Conservation (phyloP, 2,797 vertebrate genomes). For the Pangasius larnaudii region DNA sequence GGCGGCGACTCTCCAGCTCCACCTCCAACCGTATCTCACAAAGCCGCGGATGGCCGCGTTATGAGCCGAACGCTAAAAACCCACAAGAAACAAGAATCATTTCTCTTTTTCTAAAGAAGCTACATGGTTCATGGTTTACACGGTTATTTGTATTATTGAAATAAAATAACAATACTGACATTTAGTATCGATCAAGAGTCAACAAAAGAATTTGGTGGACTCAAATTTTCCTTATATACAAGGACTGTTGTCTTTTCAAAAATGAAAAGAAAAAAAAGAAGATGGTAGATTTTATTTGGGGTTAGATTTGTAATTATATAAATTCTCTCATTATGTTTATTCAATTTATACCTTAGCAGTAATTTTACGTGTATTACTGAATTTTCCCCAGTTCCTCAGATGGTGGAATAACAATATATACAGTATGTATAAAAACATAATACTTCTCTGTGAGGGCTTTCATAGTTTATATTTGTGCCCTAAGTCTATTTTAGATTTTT, state of each 20-base stretch:
- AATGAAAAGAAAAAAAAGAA: not conserved
- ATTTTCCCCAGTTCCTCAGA: not conserved
- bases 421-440: not conserved
- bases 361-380: not conserved
- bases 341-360: not conserved
- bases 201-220: not conserved
- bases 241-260: not conserved
- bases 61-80: constrained; percentile 82
- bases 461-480: not conserved
- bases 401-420: not conserved
- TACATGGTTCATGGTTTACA: not conserved
- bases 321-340: not conserved
- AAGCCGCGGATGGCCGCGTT: constrained; percentile 87
- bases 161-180: not conserved
- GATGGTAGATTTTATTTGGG: not conserved
- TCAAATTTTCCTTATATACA: not conserved
- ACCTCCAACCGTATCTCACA: constrained; percentile 90
- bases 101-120: not conserved
- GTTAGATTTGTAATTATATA: not conserved
- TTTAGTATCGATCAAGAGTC: not conserved
- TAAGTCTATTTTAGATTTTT: not conserved
- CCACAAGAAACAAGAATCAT: not conserved
- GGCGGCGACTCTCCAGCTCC: constrained; percentile 88
- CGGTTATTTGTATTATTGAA: not conserved
- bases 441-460: not conserved